Percentiles rank a stretch among this genome's conserved stretches.
Evolutionary conservation across 2,113 vertebrate genomes (phyloP).

Genomic region (Scatophagus argus): DNA sequence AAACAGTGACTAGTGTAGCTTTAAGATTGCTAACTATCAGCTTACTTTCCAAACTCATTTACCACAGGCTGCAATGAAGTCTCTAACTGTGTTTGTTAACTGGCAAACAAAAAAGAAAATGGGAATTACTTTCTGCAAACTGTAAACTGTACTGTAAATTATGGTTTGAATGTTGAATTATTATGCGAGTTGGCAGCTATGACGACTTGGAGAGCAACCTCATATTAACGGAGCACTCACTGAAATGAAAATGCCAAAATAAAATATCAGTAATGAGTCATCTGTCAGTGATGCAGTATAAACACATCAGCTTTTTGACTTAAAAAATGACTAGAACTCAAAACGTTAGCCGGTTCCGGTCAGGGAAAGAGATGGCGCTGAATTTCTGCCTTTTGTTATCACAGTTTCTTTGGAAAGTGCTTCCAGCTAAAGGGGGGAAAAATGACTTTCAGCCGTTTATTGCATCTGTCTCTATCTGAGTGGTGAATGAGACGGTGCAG

Average conservation of each 20-base stretch:
- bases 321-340: conserved; percentile 10
- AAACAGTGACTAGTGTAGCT: too few species aligned
- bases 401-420: conserved; percentile 46
- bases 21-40: too few species aligned
- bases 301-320: conserved; percentile 32
- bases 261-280: conserved; percentile 50
- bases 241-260: conserved; percentile 64
- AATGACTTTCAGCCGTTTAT: conserved; percentile 66
- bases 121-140: too few species aligned
- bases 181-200: conserved; percentile 34
- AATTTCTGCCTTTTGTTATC: conserved; percentile 50
- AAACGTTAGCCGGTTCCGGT: conserved; percentile 16
- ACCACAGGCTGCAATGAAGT: too few species aligned
- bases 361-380: conserved; percentile 34
- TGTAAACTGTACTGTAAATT: too few species aligned
- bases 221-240: conserved; percentile 59
- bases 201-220: conserved; percentile 19
- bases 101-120: too few species aligned
- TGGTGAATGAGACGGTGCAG: conserved; percentile 40
- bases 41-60: too few species aligned
- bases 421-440: conserved; percentile 37
- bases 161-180: conserved; percentile 40
- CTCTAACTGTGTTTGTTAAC: too few species aligned
- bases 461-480: conserved; percentile 60
- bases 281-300: conserved; percentile 30